phyloP scores from a whole-genome alignment of 2,888 invertebrate genomes.

The Dasypolia templi region DNA sequence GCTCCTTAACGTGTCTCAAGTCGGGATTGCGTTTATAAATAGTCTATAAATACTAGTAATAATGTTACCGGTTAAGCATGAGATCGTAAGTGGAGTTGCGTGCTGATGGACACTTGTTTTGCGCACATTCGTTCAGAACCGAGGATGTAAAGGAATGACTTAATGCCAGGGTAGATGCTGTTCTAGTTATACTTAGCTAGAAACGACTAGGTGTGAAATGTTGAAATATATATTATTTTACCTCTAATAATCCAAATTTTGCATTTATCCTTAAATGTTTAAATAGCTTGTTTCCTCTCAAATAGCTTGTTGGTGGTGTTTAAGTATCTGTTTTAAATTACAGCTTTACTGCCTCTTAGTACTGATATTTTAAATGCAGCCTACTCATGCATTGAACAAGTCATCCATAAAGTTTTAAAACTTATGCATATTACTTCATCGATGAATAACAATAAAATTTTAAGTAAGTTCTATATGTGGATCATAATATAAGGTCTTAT shows the following conservation, averaged over 20 bases:
- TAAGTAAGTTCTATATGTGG: conserved; percentile 54
- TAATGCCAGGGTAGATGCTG: conserved; percentile 55
- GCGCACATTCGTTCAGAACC: conserved; percentile 49
- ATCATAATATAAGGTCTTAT: conserved; percentile 60
- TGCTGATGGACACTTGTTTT: conserved; percentile 66
- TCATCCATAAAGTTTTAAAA: conserved; percentile 25
- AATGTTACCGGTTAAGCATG: conserved; percentile 64
- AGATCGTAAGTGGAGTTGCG: conserved; percentile 65
- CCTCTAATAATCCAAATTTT: conserved; percentile 48
- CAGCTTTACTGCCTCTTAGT: conserved; percentile 15
- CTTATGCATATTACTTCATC: conserved; percentile 32
- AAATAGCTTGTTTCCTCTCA: conserved; percentile 46
- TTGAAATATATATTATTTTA: conserved; percentile 39
- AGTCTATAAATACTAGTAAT: conserved; percentile 60
- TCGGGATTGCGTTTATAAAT: conserved; percentile 64
- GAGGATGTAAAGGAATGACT: conserved; percentile 63
- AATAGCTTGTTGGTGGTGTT: conserved; percentile 16
- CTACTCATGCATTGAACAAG: conserved; percentile 18
- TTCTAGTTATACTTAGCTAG: conserved; percentile 38
- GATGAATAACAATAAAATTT: conserved; percentile 42
- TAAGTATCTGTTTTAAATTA: conserved; percentile 26
- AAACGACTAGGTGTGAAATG: conserved; percentile 31
- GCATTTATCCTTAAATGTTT: conserved; percentile 46
- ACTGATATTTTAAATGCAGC: conserved; percentile 26
- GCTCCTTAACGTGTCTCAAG: conserved; percentile 46